Evolutionary conservation across 2,888 invertebrate genomes (phyloP), one percentile per base, ranked within the genome.

Genomic region (Cerceris ruficornis): DNA sequence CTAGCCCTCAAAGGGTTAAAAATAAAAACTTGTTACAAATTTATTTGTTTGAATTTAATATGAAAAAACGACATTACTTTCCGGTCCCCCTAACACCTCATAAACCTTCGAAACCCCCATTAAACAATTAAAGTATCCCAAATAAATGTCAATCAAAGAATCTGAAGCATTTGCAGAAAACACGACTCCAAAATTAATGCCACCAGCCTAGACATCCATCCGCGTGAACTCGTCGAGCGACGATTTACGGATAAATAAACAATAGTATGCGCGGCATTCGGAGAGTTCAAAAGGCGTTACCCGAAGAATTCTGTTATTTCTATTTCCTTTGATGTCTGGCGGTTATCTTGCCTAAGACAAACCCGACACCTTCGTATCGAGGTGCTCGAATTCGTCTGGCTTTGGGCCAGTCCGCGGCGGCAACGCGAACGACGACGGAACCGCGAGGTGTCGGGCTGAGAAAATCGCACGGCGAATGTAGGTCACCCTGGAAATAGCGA

Each of bases 401-500:
- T 68, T 50, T 58, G 15, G 80, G 80, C 80, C 80, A 80, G 78
- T 70, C 67, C 61, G 8, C 15, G 64, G 49, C 55, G 49, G 49
- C 46, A 58, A 17, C 7, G 67, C 52, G 67, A 76, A 72, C 65
- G 71, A 58, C 69, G 77, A 78, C 68, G 59, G 68, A 74, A 71
- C 72, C 75, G 83, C 62, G 83, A 83, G 82, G 85, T 80, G 85
- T 83, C 76, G 85, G 80, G 14, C 58, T 57, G 61, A 75, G 80
- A 81, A 76, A 83, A 81, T 85, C 80, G 84, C 80, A 85, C 79
- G 80, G 70, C 74, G 81, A 68, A 87, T 86, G 79, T 84, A 77
- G 87, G 87, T 88, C 87, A 80, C 73, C 68, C 69, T 83, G 83
- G 75, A 78, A 87, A 85, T 85, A 81, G 80, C 85, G 77, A 77